phyloP scores from a whole-genome alignment of 2,888 invertebrate species.

The Pyrochroa serraticornis region DNA sequence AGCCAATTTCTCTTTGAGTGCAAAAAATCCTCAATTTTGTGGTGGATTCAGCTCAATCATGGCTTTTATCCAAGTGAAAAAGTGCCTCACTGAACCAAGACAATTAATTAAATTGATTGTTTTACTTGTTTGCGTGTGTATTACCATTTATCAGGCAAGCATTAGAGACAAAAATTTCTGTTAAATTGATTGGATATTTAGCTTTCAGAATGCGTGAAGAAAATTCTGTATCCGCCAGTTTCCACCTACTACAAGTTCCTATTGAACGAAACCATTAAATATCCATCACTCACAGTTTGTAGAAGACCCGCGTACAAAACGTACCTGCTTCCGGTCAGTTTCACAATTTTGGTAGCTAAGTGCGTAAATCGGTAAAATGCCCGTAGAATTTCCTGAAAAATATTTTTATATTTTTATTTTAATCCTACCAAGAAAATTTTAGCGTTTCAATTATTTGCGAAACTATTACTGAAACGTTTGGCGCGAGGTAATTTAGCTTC shows the following conservation, averaged over 20 bases:
- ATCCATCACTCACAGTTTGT: slow-evolving; percentile 74
- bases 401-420: no score
- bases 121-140: slow-evolving; percentile 61
- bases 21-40: background rate
- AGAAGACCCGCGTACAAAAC: slow-evolving; percentile 69
- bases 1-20: background rate
- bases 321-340: slow-evolving; percentile 62
- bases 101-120: slow-evolving; percentile 65
- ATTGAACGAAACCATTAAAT: slow-evolving; percentile 69
- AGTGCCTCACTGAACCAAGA: slow-evolving; percentile 61
- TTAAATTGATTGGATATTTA: slow-evolving; percentile 45
- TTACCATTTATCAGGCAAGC: slow-evolving; percentile 67
- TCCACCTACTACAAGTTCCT: slow-evolving; percentile 72
- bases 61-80: slow-evolving; percentile 40
- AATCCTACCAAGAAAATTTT: no score
- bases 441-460: no score
- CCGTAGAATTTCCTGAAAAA: background rate
- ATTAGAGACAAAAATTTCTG: background rate
- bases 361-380: background rate
- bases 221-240: slow-evolving; percentile 67
- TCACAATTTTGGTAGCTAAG: background rate
- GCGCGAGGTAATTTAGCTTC: no score
- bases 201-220: slow-evolving; percentile 66
- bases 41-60: slow-evolving; percentile 10
- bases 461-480: no score